phyloP scores from a whole-genome alignment of 2,888 invertebrate genomes.

The Nowickia ferox region DNA sequence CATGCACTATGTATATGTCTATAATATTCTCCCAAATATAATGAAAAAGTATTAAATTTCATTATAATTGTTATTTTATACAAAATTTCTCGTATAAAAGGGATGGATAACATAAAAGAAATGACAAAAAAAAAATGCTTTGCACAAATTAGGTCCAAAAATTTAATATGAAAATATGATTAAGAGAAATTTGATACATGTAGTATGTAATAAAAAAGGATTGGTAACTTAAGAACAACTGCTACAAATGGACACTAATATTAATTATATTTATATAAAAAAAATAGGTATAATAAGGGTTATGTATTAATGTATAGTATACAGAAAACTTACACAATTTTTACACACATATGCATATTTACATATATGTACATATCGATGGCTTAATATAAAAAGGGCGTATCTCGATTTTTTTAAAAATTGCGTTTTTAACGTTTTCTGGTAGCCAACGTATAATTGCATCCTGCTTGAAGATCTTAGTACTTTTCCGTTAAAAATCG shows the following conservation, averaged over 20 bases:
- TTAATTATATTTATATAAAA: too few relatives aligned
- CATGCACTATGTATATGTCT: neutral
- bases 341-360: too few relatives aligned
- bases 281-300: too few relatives aligned
- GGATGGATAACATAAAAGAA: constrained; percentile 28
- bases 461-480: too few relatives aligned
- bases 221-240: constrained; percentile 11
- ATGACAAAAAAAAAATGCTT: neutral
- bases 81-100: constrained; percentile 17
- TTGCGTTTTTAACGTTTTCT: too few relatives aligned
- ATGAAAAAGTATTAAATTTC: constrained; percentile 36
- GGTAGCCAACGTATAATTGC: too few relatives aligned
- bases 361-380: too few relatives aligned
- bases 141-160: constrained; percentile 1
- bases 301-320: too few relatives aligned
- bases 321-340: too few relatives aligned
- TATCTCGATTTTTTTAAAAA: too few relatives aligned
- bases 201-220: neutral
- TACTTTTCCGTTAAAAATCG: too few relatives aligned
- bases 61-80: constrained; percentile 22
- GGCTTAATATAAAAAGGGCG: too few relatives aligned
- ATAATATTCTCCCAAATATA: constrained; percentile 3
- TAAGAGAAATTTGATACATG: constrained; percentile 39
- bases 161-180: neutral
- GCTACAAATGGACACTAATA: neutral